phyloP scores from a whole-genome alignment of 2,888 invertebrate genomes.

The Drosophila robusta region DNA sequence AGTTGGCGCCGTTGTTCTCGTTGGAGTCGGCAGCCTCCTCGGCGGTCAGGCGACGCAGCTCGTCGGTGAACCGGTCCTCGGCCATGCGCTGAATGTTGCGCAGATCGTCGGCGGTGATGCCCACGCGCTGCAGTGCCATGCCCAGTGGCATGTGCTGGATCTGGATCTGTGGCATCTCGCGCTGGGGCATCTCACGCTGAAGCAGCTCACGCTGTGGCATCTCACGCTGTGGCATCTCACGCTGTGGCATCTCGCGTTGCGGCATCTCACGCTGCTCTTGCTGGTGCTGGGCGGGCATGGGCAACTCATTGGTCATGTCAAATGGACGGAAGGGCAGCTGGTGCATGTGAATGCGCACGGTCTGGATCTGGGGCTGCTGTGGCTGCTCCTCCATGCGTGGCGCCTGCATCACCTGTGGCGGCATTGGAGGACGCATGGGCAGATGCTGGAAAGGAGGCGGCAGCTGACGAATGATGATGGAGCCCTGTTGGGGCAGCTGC shows the following conservation, averaged over 20 bases:
- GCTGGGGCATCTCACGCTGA: conserved; percentile 55
- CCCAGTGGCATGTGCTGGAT: conserved; percentile 84
- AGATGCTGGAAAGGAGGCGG: conserved; percentile 84
- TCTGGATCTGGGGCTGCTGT: conserved; percentile 74
- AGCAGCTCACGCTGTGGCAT: conserved; percentile 43
- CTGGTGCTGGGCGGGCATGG: conserved; percentile 75
- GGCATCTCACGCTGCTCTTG: conserved; percentile 71
- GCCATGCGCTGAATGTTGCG: conserved; percentile 85
- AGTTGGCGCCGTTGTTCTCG: conserved; percentile 69
- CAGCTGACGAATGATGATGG: conserved; percentile 82
- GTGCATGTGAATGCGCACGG: conserved; percentile 85
- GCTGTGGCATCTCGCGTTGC: conserved; percentile 45
- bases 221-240: conserved; percentile 55
- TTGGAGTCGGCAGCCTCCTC: conserved; percentile 80
- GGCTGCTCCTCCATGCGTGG: conserved; percentile 85
- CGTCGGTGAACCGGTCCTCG: conserved; percentile 84
- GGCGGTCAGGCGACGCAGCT: conserved; percentile 82
- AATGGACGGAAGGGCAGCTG: conserved; percentile 85
- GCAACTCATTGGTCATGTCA: conserved; percentile 84
- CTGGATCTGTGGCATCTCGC: conserved; percentile 74
- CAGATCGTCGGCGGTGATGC: conserved; percentile 85
- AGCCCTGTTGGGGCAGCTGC: conserved; percentile 78
- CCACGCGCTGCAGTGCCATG: conserved; percentile 84
- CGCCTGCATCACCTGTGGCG: conserved; percentile 85
- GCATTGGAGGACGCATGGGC: conserved; percentile 84